Percentiles rank a stretch among this genome's conserved stretches.
Evolutionary conservation across 2,113 vertebrate genomes (phyloP).

Genomic region (Anguilla japonica): DNA sequence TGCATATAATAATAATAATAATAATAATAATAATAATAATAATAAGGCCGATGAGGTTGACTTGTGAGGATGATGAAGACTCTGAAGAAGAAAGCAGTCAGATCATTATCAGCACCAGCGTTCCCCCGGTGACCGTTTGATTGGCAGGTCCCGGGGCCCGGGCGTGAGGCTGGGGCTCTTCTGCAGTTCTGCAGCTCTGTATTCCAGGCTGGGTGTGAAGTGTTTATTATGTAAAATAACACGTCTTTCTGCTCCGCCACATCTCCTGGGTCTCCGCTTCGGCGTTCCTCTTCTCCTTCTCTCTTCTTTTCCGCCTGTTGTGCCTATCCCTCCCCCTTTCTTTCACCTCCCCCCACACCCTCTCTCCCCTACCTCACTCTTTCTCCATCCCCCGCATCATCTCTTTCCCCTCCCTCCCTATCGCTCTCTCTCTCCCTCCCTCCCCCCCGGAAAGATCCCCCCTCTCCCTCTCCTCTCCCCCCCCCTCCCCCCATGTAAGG

Average conservation of each 20-base stretch:
- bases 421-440: neutral
- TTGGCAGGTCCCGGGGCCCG: slow-evolving; percentile 75
- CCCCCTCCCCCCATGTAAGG: slow-evolving; percentile 38
- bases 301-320: neutral
- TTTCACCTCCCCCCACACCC: neutral
- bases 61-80: neutral
- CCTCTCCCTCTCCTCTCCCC: neutral
- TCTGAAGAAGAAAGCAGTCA: neutral
- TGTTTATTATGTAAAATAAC: slow-evolving; percentile 85
- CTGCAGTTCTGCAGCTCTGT: slow-evolving; percentile 75
- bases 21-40: neutral
- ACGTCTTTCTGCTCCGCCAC: slow-evolving; percentile 70
- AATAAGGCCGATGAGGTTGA: neutral
- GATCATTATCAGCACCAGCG: slow-evolving; percentile 74
- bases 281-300: neutral
- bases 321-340: neutral
- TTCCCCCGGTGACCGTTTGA: slow-evolving; percentile 74
- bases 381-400: neutral
- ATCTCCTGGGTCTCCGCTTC: slow-evolving; percentile 63
- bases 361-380: neutral
- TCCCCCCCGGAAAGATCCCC: no score
- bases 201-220: slow-evolving; percentile 82
- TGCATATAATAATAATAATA: no score
- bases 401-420: neutral
- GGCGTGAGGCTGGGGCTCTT: slow-evolving; percentile 63